Evolutionary conservation across 2,888 invertebrate species (phyloP).

Genomic region (Drosophila vallismaia): DNA sequence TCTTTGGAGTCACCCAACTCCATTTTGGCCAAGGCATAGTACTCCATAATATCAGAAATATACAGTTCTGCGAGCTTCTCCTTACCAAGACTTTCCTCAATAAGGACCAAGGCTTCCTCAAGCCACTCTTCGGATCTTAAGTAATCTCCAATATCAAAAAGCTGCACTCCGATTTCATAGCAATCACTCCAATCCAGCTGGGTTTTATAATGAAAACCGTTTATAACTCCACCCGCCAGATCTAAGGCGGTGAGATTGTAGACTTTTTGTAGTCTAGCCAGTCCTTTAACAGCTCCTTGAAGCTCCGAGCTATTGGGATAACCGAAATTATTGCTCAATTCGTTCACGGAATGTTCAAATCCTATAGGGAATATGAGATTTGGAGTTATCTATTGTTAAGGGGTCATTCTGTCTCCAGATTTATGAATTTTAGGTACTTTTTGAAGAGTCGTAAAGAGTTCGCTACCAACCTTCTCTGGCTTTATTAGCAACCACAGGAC

Average conservation of each 20-base stretch:
- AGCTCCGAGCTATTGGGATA: constrained; percentile 93
- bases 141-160: constrained; percentile 52
- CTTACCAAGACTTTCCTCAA: background rate
- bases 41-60: constrained; percentile 57
- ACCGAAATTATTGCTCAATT: constrained; percentile 9
- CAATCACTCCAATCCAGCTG: constrained; percentile 61
- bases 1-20: constrained; percentile 55
- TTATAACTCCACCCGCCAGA: constrained; percentile 91
- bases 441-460: no score
- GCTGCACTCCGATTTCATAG: constrained; percentile 67
- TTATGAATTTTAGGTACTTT: no score
- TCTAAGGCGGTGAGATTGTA: constrained; percentile 93
- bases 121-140: constrained; percentile 59
- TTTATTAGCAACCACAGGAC: constrained; percentile 87
- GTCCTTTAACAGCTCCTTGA: constrained; percentile 94
- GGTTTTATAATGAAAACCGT: constrained; percentile 88
- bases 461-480: constrained; percentile 83
- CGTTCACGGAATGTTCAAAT: constrained; percentile 25
- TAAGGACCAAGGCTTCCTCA: constrained; percentile 24
- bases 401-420: no score
- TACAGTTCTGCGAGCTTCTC: constrained; percentile 5
- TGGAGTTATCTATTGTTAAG: no score
- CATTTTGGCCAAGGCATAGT: constrained; percentile 57
- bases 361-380: constrained; percentile 20
- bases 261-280: constrained; percentile 95